Base-by-base conservation (phyloP, 2,113 vertebrate species). In the Hemibates koningsi region DNA sequence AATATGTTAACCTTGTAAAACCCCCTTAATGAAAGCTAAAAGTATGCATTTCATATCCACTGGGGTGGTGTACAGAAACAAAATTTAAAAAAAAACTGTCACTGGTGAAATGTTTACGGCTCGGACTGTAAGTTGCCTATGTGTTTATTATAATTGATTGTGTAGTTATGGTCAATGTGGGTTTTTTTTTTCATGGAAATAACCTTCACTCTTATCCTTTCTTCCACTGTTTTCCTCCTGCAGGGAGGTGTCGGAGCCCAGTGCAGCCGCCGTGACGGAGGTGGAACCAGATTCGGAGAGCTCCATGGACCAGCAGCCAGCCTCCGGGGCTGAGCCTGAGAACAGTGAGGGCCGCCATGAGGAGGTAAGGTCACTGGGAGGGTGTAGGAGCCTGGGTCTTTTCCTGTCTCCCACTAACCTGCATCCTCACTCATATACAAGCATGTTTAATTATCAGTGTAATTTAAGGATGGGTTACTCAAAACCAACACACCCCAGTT, bases 221-320 rank as follows among this genome's bases (percentile, higher is more conserved):
- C 6, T 19, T 34, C 45, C 21, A 29, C 80, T 24, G 13, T 81
- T 84, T 9, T 89, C 48, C 84, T 84, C 71, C n/a, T 82, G 16
- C 88, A 97, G 96, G 86, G 96, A 96, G 91, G 95, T 97, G 86
- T 95, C 96, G 1, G 96, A 97, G 91, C 94, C 96, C 71, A 95
- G 95, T 56, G 92, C 94, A 38, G 93, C 96, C 1, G 93, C 96
- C 2, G 91, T 95, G 79, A 95, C 95, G 3, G 96, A 97, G 90
- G 94, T 92, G 87, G 96, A 97, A 63, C 93, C 94, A 1, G 94
- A 95, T 79, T 91, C 94, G 0, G 95, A 96, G 93, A 93, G 94
- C 79, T 88, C 95, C 53, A 84, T 90, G 89, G 92, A 94, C 54
- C 92, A 95, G 86, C 92, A 96, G 86, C 92, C 96, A 17, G 94